Percentiles rank a stretch among this genome's conserved stretches.
Conservation (phyloP, 2,113 vertebrate genomes). For the Heteronetta atricapilla region DNA sequence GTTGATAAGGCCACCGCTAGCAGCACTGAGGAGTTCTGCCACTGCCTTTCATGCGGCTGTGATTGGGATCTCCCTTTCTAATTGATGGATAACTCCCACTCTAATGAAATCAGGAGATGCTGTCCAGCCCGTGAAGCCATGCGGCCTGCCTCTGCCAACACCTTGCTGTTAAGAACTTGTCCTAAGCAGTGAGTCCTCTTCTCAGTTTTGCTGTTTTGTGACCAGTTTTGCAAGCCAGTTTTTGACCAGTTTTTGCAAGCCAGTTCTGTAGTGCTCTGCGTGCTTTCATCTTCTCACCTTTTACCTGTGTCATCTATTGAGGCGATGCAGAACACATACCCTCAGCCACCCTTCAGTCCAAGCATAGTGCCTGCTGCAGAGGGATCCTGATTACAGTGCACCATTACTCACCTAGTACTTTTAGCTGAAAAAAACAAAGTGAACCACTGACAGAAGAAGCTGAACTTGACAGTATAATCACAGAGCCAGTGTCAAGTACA, state of each 20-base stretch:
- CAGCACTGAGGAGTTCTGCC: background rate
- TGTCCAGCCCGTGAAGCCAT: conserved; percentile 21
- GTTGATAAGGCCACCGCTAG: background rate
- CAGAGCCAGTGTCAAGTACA: background rate
- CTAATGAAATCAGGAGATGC: conserved; percentile 63
- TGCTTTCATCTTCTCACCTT: background rate
- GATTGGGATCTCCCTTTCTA: conserved; percentile 49
- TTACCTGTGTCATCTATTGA: background rate
- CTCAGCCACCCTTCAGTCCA: background rate
- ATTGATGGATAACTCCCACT: conserved; percentile 60
- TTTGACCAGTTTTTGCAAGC: background rate
- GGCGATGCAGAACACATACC: background rate
- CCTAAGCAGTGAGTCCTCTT: background rate
- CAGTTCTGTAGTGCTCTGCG: background rate
- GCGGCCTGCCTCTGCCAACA: background rate
- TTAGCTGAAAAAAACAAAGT: background rate
- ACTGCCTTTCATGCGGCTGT: conserved; percentile 51
- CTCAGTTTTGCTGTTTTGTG: background rate
- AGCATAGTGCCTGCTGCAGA: background rate
- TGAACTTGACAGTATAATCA: background rate
- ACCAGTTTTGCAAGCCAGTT: background rate
- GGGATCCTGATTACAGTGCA: background rate
- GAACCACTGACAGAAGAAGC: background rate
- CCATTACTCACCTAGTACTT: background rate
- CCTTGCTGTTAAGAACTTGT: background rate